A percentile compares a stretch with the other conserved stretches of the same genome.
Evolutionary conservation across 2,797 vertebrate species (phyloP).

Genomic region (Sylvia borin): DNA sequence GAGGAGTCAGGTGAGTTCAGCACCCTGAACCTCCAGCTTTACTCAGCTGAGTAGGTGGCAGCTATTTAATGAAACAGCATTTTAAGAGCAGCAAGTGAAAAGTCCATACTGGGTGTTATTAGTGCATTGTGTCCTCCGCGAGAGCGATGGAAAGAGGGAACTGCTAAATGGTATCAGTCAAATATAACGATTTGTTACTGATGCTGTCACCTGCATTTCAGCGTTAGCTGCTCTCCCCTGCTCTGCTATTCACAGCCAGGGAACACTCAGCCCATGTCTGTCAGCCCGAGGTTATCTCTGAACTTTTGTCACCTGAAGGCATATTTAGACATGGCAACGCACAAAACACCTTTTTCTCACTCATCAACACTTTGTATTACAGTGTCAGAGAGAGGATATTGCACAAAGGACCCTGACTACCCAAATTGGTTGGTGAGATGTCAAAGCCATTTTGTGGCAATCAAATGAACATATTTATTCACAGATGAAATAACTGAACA

Average conservation of each 20-base stretch:
- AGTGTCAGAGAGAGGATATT: neutral
- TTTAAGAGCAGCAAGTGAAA: neutral
- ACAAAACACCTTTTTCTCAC: constrained; percentile 20
- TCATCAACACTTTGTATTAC: constrained; percentile 2
- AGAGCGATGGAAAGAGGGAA: neutral
- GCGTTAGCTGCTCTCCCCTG: neutral
- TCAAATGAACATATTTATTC: constrained; percentile 11
- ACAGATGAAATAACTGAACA: neutral
- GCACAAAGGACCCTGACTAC: neutral
- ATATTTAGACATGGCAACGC: neutral
- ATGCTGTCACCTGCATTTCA: neutral
- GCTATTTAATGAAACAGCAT: constrained; percentile 1
- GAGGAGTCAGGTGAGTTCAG: neutral
- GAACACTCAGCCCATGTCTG: neutral
- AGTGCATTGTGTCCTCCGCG: neutral
- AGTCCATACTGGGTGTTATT: neutral
- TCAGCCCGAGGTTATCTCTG: neutral
- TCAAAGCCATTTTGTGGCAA: neutral
- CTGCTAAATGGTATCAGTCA: constrained; percentile 34
- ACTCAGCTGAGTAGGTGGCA: neutral
- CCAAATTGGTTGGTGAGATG: neutral
- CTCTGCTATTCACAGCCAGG: constrained; percentile 12
- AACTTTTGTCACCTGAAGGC: constrained; percentile 24
- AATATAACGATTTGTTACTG: neutral
- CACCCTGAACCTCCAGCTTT: neutral